Evolutionary conservation across 2,888 invertebrate genomes (phyloP).

Genomic region (Clepsis dumicolana): DNA sequence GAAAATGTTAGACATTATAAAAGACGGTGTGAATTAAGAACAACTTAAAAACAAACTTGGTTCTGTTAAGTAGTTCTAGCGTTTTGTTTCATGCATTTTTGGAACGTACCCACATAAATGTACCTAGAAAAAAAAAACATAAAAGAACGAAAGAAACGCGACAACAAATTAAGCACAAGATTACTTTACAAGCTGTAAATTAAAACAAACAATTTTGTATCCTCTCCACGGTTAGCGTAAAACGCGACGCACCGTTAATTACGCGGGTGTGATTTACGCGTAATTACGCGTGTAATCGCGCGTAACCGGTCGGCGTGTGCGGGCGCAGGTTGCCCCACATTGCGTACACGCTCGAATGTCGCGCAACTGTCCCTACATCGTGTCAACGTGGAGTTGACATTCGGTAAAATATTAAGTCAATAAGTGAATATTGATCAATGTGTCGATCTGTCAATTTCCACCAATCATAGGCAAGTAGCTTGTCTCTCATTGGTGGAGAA

Average conservation of each 20-base stretch:
- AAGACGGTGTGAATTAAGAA: not conserved
- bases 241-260: constrained; percentile 3
- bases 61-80: too few species aligned
- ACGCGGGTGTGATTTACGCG: constrained; percentile 10
- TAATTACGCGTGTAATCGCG: constrained; percentile 22
- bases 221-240: not conserved
- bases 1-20: not conserved
- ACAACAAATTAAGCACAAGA: not conserved
- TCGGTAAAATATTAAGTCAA: too few species aligned
- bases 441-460: too few species aligned
- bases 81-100: too few species aligned
- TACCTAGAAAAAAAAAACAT: too few species aligned
- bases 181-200: not conserved
- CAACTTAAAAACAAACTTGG: too few species aligned
- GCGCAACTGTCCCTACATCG: not conserved
- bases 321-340: too few species aligned
- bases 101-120: too few species aligned
- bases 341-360: too few species aligned
- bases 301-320: constrained; percentile 10
- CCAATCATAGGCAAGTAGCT: too few species aligned
- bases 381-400: not conserved
- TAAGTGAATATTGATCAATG: too few species aligned
- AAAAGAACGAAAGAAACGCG: not conserved
- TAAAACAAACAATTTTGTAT: not conserved
- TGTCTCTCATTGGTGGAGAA: too few species aligned